Conservation (phyloP, 2,888 invertebrate genomes). For the Perizoma affinitatum region DNA sequence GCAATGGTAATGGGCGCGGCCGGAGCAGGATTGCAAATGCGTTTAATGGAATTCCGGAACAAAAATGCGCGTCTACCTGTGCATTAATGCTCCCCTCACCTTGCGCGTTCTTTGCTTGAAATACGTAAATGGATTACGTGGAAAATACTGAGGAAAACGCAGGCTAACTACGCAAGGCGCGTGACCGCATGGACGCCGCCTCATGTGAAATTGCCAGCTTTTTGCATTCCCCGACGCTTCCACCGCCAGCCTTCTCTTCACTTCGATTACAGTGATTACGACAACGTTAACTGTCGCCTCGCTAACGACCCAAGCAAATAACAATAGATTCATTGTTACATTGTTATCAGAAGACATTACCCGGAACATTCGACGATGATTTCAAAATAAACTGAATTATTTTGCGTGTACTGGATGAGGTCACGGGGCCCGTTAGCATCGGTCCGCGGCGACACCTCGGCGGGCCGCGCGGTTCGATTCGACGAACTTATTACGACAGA, state of each 20-base stretch:
- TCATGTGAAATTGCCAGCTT: constrained; percentile 61
- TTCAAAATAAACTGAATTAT: constrained; percentile 56
- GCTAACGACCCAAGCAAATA: constrained; percentile 27
- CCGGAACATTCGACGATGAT: constrained; percentile 35
- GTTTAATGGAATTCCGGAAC: constrained; percentile 78
- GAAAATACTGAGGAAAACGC: constrained; percentile 79
- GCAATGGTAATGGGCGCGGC: constrained; percentile 39
- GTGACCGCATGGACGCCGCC: constrained; percentile 57
- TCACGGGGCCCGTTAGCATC: constrained; percentile 69
- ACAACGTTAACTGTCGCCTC: constrained; percentile 56
- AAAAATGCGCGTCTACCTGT: constrained; percentile 77
- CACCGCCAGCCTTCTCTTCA: constrained; percentile 49
- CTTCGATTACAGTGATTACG: constrained; percentile 58
- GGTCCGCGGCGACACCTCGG: constrained; percentile 65
- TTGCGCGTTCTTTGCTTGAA: constrained; percentile 59
- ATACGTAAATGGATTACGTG: constrained; percentile 77
- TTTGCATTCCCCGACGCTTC: constrained; percentile 64
- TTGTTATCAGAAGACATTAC: constrained; percentile 32
- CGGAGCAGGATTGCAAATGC: constrained; percentile 78
- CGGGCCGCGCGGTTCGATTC: constrained; percentile 78
- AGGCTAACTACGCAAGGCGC: constrained; percentile 60
- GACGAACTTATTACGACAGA: constrained; percentile 84
- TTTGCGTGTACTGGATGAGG: constrained; percentile 68
- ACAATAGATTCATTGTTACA: constrained; percentile 41
- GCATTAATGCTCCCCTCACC: constrained; percentile 34